phyloP scores from a whole-genome alignment of 2,797 vertebrate species.

The Cygnus olor region DNA sequence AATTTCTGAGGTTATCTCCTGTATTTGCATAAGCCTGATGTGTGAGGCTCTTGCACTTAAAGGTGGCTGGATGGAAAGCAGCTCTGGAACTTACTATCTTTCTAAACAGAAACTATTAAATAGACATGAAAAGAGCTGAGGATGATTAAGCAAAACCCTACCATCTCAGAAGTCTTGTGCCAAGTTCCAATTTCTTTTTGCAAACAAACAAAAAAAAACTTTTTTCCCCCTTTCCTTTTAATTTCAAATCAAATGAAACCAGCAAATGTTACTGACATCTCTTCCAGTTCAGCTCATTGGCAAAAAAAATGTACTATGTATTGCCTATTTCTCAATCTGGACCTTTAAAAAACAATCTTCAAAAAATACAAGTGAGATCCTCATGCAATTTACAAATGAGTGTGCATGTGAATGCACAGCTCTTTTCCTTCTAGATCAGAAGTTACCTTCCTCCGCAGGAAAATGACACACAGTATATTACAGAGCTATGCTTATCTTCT shows the following conservation, averaged over 20 bases:
- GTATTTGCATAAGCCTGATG: neutral
- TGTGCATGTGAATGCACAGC: neutral
- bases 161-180: neutral
- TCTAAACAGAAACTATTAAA: neutral
- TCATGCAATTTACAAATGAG: neutral
- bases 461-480: fast-evolving
- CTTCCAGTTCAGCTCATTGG: neutral
- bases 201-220: neutral
- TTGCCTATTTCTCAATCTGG: neutral
- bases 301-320: neutral
- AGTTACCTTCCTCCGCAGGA: neutral
- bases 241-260: neutral
- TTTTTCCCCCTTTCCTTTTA: neutral
- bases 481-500: neutral
- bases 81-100: neutral
- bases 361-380: neutral
- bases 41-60: neutral
- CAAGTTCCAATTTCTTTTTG: neutral
- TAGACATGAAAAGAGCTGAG: neutral
- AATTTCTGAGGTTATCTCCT: neutral
- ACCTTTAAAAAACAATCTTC: neutral
- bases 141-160: neutral
- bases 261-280: neutral
- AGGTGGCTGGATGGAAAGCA: neutral
- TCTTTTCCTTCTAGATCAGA: neutral